A percentile compares a stretch with the other conserved stretches of the same genome.
Conservation (phyloP, 2,888 invertebrate genomes). For the Caenorhabditis panamensis region DNA sequence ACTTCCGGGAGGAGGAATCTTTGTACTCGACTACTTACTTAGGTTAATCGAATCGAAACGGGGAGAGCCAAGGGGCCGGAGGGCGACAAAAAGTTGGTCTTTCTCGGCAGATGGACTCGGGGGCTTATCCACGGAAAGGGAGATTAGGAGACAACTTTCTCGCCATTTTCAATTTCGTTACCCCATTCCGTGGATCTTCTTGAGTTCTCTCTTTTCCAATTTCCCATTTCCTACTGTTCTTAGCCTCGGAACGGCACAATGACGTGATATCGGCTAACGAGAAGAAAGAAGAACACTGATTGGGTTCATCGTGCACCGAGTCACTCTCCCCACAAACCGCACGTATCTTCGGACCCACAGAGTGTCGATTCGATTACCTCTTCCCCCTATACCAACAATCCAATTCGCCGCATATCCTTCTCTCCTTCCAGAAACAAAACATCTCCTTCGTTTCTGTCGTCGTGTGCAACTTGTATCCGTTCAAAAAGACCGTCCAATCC, state of each 20-base stretch:
- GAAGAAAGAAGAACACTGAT: conserved; percentile 44
- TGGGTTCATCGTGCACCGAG: conserved; percentile 28
- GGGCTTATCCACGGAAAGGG: conserved; percentile 43
- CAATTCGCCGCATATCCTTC: conserved; percentile 15
- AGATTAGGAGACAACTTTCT: conserved; percentile 47
- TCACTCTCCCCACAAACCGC: background rate
- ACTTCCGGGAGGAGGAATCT: conserved; percentile 40
- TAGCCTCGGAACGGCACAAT: background rate
- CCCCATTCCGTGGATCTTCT: too few relatives aligned
- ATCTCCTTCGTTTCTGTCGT: conserved; percentile 85
- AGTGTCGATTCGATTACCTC: conserved; percentile 52
- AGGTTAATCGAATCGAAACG: conserved; percentile 46
- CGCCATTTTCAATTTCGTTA: conserved; percentile 26
- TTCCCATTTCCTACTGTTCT: background rate
- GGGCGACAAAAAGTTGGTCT: conserved; percentile 47
- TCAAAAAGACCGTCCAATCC: conserved; percentile 85
- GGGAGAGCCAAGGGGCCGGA: conserved; percentile 8
- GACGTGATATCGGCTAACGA: conserved; percentile 7
- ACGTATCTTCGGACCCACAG: conserved; percentile 11
- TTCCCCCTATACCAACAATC: conserved; percentile 8
- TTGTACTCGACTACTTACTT: conserved; percentile 43
- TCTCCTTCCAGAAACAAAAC: conserved; percentile 63
- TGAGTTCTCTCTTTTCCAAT: background rate
- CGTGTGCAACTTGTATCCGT: conserved; percentile 95
- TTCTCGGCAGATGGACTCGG: conserved; percentile 15